Base-by-base conservation (phyloP, 2,113 vertebrate species). In the Elachura formosa region DNA sequence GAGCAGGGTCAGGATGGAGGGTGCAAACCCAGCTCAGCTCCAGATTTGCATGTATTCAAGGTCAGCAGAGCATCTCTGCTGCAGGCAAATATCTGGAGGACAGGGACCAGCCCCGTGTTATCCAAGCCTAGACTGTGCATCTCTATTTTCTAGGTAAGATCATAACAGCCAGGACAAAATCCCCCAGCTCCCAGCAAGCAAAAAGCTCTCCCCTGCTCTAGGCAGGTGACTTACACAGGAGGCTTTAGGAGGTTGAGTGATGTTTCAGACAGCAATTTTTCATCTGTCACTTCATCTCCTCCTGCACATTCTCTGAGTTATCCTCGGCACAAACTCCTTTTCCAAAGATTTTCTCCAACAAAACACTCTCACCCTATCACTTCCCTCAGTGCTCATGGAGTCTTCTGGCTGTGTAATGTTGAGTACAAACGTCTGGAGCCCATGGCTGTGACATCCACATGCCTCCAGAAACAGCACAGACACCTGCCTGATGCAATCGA, bases 321-420 rank as follows among this genome's bases (percentile, higher is more conserved):
- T 43, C 64, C 52, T 59, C 56, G 34, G 56, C 0, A 0, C 34
- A 29, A 54, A 26, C 26, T 51, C 54, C 36, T 72, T 88, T 34
- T 14, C 45, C 56, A 38, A 20, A 77, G 48, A 7, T 83, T 52
- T 72, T 49, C 43, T 41, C 18, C 61, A 14, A 2, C 13, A 24
- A 54, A 68, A 38, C 16, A 11, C 2, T 9, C 49, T 74, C 49
- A 26, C 33, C 56, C 45, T 2, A 0, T 26, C 38, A 0, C 29
- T 34, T 52, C 77, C 8, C 2, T 18, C 2, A 2, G 28, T 17
- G 88, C 66, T 73, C 6, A 0, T 7, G 61, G 61, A 46, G 43
- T 33, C 41, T 67, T 40, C 34, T 17, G 43, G 21, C 48, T 52
- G 43, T 26, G 40, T 5, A 0, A 6, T 6, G 34, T 26, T 78